Evolutionary conservation across 2,797 vertebrate species (phyloP), one percentile per base, ranked within the genome.

Genomic region (Oophaga sylvatica): DNA sequence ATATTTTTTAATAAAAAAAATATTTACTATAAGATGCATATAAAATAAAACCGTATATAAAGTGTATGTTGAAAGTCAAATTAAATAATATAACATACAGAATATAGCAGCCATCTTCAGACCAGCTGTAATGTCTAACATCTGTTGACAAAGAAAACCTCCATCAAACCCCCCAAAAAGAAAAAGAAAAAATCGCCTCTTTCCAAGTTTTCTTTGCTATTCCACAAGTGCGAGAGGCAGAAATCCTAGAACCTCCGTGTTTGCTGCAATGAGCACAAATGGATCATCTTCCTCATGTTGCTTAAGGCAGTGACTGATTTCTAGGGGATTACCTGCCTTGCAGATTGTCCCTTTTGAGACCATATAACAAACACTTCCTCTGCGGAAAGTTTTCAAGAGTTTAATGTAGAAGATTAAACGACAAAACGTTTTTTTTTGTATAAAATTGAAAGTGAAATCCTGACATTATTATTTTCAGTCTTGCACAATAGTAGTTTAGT

Each of bases 341-440:
- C 17, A 80, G 26, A 63, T 45, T 60, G 41, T 53, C 12, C 41
- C 63, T 67, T 26, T n/a, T 60, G 3, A 26, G 56, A 70, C 73
- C 48, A 22, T 68, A 17, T 41, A 1, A 65, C 11, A 13, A n/a
- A 15, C 48, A 89, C 88, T 89, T 89, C 88, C 88, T 83, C 84
- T 89, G 53, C 78, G 88, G 88, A 89, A 89, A 89, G 71, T 89
- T 89, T 89, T 41, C 26, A 89, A 89, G 59, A 83, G 53, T 83
- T 85, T 60, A 57, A 56, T 20, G 53, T 22, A 60, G 9, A 48
- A 48, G 59, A 59, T 56, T 63, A 56, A n/a, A 76, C 56, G 56
- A 80, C 22, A 56, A 17, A 16, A 45, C n/a, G 56, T 41, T 15
- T 81, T 65, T 75, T 82, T 53, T 2, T 65, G n/a, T 62, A 17